A percentile compares a stretch with the other conserved stretches of the same genome.
These are phyloP conservation scores for Fulmarus glacialis DNA, from an alignment of 2,113 vertebrate genomes.

Conservation along the genomic window DNA sequence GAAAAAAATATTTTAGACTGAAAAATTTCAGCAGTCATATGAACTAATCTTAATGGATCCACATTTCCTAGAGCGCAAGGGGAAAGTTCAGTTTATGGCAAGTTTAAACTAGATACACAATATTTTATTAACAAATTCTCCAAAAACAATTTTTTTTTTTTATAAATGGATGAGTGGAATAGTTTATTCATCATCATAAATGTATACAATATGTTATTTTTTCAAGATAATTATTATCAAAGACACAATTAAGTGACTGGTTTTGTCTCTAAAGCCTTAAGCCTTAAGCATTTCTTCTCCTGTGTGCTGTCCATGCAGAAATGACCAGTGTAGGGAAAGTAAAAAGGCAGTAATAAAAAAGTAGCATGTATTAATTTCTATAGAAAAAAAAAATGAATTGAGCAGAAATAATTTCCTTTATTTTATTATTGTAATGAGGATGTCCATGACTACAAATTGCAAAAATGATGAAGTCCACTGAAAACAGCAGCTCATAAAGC, in stretches of 20 bases:
- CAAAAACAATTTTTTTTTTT: rapidly evolving
- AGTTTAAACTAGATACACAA: background rate
- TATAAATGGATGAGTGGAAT: background rate
- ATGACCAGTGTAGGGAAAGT: background rate
- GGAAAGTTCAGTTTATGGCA: background rate
- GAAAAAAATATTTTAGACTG: background rate
- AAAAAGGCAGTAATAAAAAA: background rate
- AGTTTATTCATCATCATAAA: background rate
- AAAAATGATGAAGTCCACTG: background rate
- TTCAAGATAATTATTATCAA: background rate
- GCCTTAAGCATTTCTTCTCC: background rate
- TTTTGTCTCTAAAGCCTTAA: background rate
- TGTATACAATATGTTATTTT: background rate
- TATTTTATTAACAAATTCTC: background rate
- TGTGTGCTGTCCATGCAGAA: background rate
- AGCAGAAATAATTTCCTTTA: background rate
- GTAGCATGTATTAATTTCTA: background rate
- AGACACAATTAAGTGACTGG: background rate
- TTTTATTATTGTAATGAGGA: background rate
- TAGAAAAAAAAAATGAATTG: background rate
- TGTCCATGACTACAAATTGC: background rate
- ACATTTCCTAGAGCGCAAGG: rapidly evolving
- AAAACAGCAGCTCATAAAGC: background rate
- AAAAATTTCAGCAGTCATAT: background rate
- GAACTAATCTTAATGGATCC: background rate